phyloP scores from a whole-genome alignment of 1,140 invertebrate genomes.

The Plectrocnemia conspersa region DNA sequence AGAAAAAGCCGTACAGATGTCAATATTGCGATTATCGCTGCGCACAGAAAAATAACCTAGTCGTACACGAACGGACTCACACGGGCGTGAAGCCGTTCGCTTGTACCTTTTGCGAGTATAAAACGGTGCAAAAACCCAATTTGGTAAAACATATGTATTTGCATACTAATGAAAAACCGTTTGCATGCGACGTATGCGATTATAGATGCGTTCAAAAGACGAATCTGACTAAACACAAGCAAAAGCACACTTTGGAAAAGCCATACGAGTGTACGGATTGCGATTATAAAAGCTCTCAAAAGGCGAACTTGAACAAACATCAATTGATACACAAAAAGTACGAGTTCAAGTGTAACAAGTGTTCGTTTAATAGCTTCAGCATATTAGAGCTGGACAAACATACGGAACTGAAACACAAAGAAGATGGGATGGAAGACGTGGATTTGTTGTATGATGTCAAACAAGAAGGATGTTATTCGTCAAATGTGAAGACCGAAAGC shows the following conservation, averaged over 20 bases:
- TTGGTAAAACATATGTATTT: constrained; percentile 61
- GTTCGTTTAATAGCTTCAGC: constrained; percentile 45
- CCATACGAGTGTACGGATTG: constrained; percentile 36
- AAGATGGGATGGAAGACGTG: neutral
- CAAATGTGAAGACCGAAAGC: constrained; percentile 13
- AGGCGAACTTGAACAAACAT: constrained; percentile 40
- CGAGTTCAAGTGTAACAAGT: constrained; percentile 43
- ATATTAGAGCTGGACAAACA: constrained; percentile 48
- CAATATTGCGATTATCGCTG: constrained; percentile 65
- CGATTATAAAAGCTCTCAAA: constrained; percentile 41
- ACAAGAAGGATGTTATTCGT: neutral
- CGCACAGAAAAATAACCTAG: constrained; percentile 57
- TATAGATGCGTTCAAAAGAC: constrained; percentile 51
- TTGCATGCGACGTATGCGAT: constrained; percentile 59
- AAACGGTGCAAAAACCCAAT: constrained; percentile 53
- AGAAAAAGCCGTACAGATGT: constrained; percentile 69
- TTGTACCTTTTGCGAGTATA: constrained; percentile 60
- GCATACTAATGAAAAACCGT: constrained; percentile 60
- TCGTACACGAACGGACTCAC: constrained; percentile 56
- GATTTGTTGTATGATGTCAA: neutral
- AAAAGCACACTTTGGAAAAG: constrained; percentile 47
- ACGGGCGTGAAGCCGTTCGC: constrained; percentile 59
- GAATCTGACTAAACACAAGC: constrained; percentile 49
- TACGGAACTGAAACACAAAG: constrained; percentile 43
- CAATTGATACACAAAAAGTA: constrained; percentile 43